Conservation (phyloP, 2,888 invertebrate species). For the Blastobasis lacticolella region DNA sequence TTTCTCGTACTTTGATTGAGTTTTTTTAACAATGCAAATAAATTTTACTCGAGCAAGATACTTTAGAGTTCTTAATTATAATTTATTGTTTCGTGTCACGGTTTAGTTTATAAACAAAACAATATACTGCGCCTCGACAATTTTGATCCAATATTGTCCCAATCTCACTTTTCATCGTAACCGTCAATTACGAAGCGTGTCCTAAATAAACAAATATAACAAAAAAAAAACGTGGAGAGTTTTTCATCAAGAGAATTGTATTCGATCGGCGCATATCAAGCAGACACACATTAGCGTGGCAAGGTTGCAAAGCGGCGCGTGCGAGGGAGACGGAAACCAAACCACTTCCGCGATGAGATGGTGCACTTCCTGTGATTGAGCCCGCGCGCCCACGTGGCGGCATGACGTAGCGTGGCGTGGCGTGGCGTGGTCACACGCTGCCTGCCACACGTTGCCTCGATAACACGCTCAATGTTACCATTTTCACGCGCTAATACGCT, state of each 20-base stretch:
- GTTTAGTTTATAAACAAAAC: too few relatives aligned
- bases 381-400: conserved; percentile 14
- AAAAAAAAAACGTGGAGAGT: conserved; percentile 6
- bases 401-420: too few relatives aligned
- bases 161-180: too few relatives aligned
- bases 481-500: too few relatives aligned
- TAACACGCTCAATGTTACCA: not conserved
- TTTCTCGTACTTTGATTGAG: conserved; percentile 8
- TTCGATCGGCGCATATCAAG: conserved; percentile 50
- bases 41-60: too few relatives aligned
- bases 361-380: conserved; percentile 76
- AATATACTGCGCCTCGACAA: too few relatives aligned
- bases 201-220: not conserved
- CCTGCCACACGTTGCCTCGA: not conserved
- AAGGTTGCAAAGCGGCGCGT: conserved; percentile 47
- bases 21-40: too few relatives aligned
- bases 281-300: conserved; percentile 50
- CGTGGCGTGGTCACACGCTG: not conserved
- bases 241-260: conserved; percentile 51
- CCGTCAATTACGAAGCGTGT: too few relatives aligned
- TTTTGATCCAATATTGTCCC: too few relatives aligned
- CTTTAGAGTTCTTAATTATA: too few relatives aligned
- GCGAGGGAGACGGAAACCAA: conserved; percentile 58
- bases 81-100: too few relatives aligned
- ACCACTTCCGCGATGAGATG: conserved; percentile 75